Evolutionary conservation across 2,888 invertebrate species (phyloP).

Genomic region (Trisateles emortualis): DNA sequence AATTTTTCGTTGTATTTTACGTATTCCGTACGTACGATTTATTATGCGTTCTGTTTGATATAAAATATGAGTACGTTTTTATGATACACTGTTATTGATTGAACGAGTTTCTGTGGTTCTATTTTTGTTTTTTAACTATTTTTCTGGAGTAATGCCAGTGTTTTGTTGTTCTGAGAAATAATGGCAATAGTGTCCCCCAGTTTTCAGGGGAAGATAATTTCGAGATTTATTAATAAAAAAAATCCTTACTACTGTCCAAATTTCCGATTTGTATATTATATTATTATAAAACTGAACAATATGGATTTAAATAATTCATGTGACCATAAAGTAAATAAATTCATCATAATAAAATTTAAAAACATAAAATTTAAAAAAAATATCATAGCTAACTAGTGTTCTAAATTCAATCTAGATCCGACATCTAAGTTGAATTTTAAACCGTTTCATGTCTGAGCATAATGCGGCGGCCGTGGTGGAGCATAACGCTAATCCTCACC

Average conservation of each 20-base stretch:
- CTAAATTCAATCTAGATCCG: slow-evolving; percentile 34
- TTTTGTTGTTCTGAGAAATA: not conserved
- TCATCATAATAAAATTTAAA: not conserved
- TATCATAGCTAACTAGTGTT: slow-evolving; percentile 25
- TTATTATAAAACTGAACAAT: no score
- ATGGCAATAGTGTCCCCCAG: not conserved
- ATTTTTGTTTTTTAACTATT: slow-evolving; percentile 27
- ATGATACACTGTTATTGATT: slow-evolving; percentile 52
- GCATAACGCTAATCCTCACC: slow-evolving; percentile 65
- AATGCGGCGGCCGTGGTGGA: slow-evolving; percentile 58
- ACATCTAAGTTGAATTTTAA: slow-evolving; percentile 33
- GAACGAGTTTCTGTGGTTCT: slow-evolving; percentile 31
- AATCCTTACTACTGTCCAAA: no score
- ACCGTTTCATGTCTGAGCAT: slow-evolving; percentile 57
- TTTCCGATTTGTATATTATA: no score
- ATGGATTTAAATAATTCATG: no score
- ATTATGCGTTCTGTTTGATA: slow-evolving; percentile 44
- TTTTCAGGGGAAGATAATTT: no score
- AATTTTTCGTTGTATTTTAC: slow-evolving; percentile 52
- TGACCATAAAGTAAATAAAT: no score
- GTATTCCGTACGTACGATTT: slow-evolving; percentile 51
- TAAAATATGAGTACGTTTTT: slow-evolving; percentile 57
- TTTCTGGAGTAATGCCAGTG: slow-evolving; percentile 29
- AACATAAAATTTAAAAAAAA: not conserved
- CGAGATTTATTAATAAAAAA: no score